phyloP scores from a whole-genome alignment of 2,113 vertebrate species.

The Carlito syrichta region DNA sequence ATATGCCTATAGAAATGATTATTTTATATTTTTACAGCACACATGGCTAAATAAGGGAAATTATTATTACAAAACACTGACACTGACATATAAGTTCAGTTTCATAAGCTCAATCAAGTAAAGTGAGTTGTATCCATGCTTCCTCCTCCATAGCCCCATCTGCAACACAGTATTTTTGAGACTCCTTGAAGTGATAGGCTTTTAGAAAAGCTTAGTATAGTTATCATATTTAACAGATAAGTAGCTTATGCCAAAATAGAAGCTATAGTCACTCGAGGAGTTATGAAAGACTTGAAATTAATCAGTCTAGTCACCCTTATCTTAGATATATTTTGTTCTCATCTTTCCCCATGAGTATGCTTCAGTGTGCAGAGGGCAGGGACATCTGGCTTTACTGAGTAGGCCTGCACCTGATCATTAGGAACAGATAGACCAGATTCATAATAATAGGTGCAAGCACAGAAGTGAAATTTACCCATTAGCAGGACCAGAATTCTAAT shows the following conservation, averaged over 20 bases:
- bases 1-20: not conserved
- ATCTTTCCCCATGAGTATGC: not conserved
- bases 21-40: conserved; percentile 4
- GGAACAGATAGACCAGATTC: not conserved
- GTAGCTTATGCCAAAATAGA: conserved; percentile 42
- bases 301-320: conserved; percentile 1
- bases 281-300: conserved; percentile 37
- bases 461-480: not conserved
- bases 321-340: conserved; percentile 39
- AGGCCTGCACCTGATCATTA: not conserved
- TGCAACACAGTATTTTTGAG: conserved; percentile 3
- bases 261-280: not conserved
- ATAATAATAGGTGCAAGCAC: not conserved
- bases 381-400: not conserved
- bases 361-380: not conserved
- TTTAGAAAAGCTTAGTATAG: conserved; percentile 48
- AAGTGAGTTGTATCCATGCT: not conserved
- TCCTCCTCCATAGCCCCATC: not conserved
- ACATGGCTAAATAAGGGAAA: not conserved
- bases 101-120: conserved; percentile 3
- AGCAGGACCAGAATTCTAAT: not conserved
- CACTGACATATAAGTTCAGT: not conserved
- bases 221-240: conserved; percentile 50
- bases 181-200: conserved; percentile 25
- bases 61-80: conserved; percentile 39